Base-by-base conservation (phyloP, 2,888 invertebrate genomes). In the Exocentrus adspersus region DNA sequence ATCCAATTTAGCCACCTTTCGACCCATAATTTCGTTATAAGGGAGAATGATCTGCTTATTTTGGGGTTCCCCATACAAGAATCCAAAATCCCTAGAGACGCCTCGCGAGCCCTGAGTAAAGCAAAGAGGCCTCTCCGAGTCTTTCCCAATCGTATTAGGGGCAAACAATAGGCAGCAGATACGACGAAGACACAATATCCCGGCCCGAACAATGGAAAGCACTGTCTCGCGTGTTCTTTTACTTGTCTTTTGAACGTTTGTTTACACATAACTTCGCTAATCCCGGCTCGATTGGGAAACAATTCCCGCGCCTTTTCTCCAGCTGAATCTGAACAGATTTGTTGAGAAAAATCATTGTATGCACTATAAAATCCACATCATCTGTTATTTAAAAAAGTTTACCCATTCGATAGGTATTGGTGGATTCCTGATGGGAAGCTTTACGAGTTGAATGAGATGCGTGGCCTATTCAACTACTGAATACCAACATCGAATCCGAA, bases 131-230 rank as follows among this genome's bases (percentile, higher is more conserved):
- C 17, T 17, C 45, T 9, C 1, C 24, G 2, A 30, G 46, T 45
- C 37, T 43, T 57, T 57, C 57, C 16, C 20, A 57, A 32, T 21
- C 17, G 46, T 46, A 46, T 57, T 57, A 57, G 19, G 32, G 45
- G 57, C 57, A 57, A 57, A 57, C 57, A 57, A 57, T 57, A 46
- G 46, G 30, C 16, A 19, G 46, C 3, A 46, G 57, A 57, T 57
- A 57, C 45, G 57, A 46, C 20, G 57, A 45, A 45, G 57, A 57
- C 57, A 46, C 57, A 57, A 45, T 57, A 57, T 57, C 57, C 46
- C 57, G 32, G 42, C 28, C 28, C 12, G 41, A 32, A 19, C 32
- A 28, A 32, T 46, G 57, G 46, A 57, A 42, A 32, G 32, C 56
- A 30, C 17, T 12, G 28, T 16, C 30, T 20, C 30, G 30, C 30